A percentile compares a stretch with the other conserved stretches of the same genome.
These are phyloP conservation scores for Polypedilum vanderplanki DNA, from an alignment of 1,140 invertebrate genomes.

Conservation along the genomic window DNA sequence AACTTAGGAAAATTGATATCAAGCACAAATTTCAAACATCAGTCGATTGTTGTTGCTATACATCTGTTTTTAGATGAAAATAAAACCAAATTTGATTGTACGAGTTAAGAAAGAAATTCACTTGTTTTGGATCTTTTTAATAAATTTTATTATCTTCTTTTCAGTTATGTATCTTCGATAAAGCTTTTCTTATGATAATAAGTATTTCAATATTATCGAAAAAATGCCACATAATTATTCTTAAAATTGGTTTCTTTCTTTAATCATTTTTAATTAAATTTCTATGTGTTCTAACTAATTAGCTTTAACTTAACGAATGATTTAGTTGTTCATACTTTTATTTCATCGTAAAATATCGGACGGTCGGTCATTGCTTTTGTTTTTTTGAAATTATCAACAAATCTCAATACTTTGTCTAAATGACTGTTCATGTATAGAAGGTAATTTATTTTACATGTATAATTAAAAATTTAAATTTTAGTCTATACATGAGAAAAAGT, in stretches of 20 bases:
- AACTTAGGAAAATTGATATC: too few species aligned
- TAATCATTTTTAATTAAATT: neutral
- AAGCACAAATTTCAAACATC: neutral
- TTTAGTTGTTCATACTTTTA: neutral
- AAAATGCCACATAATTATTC: neutral
- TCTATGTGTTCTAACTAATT: neutral
- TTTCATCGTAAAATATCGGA: neutral
- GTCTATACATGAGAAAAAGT: too few species aligned
- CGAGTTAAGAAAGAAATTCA: neutral
- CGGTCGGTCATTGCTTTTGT: neutral
- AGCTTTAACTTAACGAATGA: neutral
- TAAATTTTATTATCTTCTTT: neutral
- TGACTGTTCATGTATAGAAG: too few species aligned
- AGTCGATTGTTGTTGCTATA: neutral
- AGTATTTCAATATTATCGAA: neutral
- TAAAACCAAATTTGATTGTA: neutral
- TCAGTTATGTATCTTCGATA: neutral
- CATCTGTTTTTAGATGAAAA: neutral
- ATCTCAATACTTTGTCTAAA: too few species aligned
- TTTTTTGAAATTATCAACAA: too few species aligned
- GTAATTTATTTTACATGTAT: too few species aligned
- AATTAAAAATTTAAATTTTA: too few species aligned
- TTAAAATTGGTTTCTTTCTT: neutral
- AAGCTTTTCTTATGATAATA: neutral
- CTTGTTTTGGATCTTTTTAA: neutral